phyloP scores from a whole-genome alignment of 2,113 vertebrate genomes.

The Turdus rufiventris region DNA sequence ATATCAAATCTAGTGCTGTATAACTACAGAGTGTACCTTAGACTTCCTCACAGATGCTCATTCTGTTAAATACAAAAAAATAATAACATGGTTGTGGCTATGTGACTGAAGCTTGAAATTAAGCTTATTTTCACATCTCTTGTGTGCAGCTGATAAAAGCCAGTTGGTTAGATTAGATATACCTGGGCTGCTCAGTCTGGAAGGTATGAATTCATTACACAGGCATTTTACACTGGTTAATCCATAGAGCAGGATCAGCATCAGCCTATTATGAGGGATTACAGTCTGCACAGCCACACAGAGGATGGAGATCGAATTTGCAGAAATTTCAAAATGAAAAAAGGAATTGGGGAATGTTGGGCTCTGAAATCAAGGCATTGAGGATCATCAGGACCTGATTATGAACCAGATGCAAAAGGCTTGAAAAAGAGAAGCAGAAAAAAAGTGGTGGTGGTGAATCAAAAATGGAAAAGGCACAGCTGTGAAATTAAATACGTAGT shows the following conservation, averaged over 20 bases:
- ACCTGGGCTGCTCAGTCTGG: slow-evolving; percentile 27
- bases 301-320: background rate
- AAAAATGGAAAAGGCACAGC: background rate
- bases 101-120: slow-evolving; percentile 13
- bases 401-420: background rate
- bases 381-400: slow-evolving; percentile 6
- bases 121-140: slow-evolving; percentile 39
- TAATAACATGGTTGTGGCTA: background rate
- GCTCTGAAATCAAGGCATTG: slow-evolving; percentile 20
- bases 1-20: background rate
- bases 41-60: background rate
- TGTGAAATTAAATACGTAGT: slow-evolving; percentile 31
- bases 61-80: slow-evolving; percentile 14
- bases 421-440: background rate
- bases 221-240: slow-evolving; percentile 38
- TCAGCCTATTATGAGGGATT: slow-evolving; percentile 33
- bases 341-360: background rate
- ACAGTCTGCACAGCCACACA: background rate
- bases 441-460: background rate
- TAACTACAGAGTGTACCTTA: background rate
- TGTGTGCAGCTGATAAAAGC: slow-evolving; percentile 31
- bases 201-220: slow-evolving; percentile 6
- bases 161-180: slow-evolving; percentile 18
- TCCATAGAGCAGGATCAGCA: slow-evolving; percentile 38
- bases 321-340: slow-evolving; percentile 20